Evolutionary conservation across 1,140 invertebrate species (phyloP).

Genomic region (Zaprionus camerounensis): DNA sequence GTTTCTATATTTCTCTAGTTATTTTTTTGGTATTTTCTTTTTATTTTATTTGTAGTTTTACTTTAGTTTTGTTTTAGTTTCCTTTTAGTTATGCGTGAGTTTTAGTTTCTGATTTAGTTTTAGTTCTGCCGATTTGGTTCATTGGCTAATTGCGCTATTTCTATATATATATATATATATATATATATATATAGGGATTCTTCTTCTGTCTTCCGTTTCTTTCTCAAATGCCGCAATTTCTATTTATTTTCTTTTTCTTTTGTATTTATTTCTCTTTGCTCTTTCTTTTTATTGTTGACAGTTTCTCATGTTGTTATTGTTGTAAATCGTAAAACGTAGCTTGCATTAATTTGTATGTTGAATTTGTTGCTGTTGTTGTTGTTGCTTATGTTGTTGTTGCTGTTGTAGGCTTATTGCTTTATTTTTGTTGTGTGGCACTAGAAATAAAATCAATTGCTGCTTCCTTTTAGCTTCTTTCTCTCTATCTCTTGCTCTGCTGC

Average conservation of each 20-base stretch:
- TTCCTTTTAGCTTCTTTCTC: conserved; percentile 36
- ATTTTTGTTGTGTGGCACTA: conserved; percentile 62
- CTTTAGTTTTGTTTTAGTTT: conserved; percentile 35
- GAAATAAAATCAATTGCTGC: conserved; percentile 77
- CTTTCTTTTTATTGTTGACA: conserved; percentile 28
- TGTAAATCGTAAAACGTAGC: conserved; percentile 36
- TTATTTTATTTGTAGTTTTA: conserved; percentile 30
- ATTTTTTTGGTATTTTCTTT: conserved; percentile 23
- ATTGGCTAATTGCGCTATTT: conserved; percentile 77
- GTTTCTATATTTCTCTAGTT: conserved; percentile 15
- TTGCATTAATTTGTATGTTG: conserved; percentile 43
- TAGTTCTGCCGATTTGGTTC: conserved; percentile 47
- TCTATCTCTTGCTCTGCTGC: conserved; percentile 41
- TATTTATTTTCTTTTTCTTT: conserved; percentile 39
- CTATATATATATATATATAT: conserved; percentile 30
- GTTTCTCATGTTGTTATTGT: conserved; percentile 46
- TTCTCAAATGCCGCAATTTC: conserved; percentile 50
- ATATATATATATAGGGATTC: conserved; percentile 32
- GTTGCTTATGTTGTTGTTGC: conserved; percentile 24
- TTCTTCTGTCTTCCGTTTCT: conserved; percentile 46
- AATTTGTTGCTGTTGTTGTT: conserved; percentile 41
- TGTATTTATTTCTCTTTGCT: conserved; percentile 36
- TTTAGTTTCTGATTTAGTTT: conserved; percentile 29
- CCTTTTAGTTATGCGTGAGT: conserved; percentile 11
- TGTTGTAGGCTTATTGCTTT: conserved; percentile 51